Base-by-base conservation (phyloP, 2,888 invertebrate species). In the Aleiodes testaceus region DNA sequence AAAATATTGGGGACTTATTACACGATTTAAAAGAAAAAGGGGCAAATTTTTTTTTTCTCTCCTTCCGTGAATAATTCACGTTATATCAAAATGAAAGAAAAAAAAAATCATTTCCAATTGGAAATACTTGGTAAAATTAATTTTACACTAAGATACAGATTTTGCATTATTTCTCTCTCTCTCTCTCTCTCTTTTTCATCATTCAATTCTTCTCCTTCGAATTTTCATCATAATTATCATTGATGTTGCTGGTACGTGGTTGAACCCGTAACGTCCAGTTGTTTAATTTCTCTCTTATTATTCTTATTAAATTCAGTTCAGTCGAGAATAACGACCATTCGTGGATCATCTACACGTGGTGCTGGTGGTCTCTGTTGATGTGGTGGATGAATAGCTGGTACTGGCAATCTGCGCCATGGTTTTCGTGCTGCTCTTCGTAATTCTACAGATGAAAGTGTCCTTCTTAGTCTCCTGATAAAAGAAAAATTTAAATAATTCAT, bases 391-490 rank as follows among this genome's bases (percentile, higher is more conserved):
- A 81, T 81, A 45, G 75, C 69, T 26, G 82, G 84, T 11, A 83
- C 77, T 59, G 83, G 82, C 77, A 93, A 87, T 85, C 90, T 90
- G 82, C 93, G 90, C 93, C 95, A 95, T 11, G 96, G 96, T 85
- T 95, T 95, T 76, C 96, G 92, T 52, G 96, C 96, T 75, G 95
- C 94, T 84, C 95, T 91, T 83, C 95, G 91, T 83, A 96, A 89
- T 86, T 96, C 96, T 77, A 92, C 90, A 80, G 92, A 91, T 78
- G 94, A 92, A 85, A 97, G 90, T 86, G 92, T 92, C 88, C 94
- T 93, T 82, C 97, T 92, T 84, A 94, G 90, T 90, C 94, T 93
- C 90, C 97, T 97, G 88, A 7, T 87, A 88, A 79, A 20, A 53
- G 68, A 69, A 49, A 42, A 73, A 71, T 9, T 16, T 16, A 6